Conservation (phyloP, 2,797 vertebrate genomes). For the Microhierax caerulescens region DNA sequence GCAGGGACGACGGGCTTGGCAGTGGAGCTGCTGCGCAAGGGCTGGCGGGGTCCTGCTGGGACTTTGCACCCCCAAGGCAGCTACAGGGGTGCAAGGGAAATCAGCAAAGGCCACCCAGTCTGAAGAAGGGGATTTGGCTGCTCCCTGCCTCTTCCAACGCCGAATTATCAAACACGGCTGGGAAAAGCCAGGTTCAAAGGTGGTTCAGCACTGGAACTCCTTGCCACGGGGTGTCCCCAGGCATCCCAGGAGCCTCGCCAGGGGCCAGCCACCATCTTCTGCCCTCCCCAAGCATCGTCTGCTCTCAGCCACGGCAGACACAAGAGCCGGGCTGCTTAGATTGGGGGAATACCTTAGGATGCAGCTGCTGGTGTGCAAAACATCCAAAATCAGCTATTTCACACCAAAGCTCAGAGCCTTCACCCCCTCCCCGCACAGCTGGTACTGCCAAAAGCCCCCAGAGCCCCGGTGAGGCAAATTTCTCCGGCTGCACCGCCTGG, state of each 20-base stretch:
- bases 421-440: not conserved
- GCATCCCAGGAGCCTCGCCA: not conserved
- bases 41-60: not conserved
- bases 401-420: not conserved
- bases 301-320: not conserved
- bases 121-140: not conserved
- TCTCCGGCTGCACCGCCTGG: not conserved
- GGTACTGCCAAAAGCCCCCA: not conserved
- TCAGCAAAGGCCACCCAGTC: not conserved
- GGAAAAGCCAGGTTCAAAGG: not conserved
- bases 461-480: not conserved
- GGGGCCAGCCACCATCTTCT: not conserved
- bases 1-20: not conserved
- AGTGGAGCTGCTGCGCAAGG: not conserved
- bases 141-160: not conserved
- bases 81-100: not conserved
- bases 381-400: not conserved
- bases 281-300: rapidly evolving
- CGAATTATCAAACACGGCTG: not conserved
- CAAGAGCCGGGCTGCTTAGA: not conserved
- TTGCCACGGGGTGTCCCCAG: rapidly evolving
- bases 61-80: not conserved
- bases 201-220: rapidly evolving
- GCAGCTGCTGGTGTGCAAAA: not conserved
- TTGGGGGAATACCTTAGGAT: rapidly evolving